Evolutionary conservation across 2,113 vertebrate species (phyloP).

Genomic region (Lontra canadensis): DNA sequence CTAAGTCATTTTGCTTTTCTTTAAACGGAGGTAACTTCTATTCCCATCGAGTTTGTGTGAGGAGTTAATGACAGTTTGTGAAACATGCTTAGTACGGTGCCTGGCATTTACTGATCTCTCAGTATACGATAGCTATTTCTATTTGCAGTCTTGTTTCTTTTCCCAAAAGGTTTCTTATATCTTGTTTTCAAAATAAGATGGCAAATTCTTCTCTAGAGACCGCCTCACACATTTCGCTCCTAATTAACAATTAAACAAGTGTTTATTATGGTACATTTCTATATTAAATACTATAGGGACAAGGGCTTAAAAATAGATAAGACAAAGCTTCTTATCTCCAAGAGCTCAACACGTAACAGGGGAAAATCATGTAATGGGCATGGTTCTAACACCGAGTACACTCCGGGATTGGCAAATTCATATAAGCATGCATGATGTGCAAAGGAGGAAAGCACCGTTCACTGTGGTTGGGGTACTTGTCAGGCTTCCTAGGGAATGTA

Average conservation of each 20-base stretch:
- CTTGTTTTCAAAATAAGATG: not conserved
- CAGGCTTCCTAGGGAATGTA: not conserved
- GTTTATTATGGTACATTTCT: not conserved
- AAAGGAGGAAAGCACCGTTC: not conserved
- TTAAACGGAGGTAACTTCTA: not conserved
- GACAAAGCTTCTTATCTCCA: not conserved
- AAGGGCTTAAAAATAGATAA: not conserved
- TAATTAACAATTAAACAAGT: not conserved
- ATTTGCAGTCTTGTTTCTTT: not conserved
- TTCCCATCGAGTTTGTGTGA: not conserved
- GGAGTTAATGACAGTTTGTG: not conserved
- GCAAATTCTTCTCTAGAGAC: not conserved
- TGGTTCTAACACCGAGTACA: not conserved
- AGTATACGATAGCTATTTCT: not conserved
- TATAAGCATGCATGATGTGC: not conserved
- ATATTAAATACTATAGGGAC: not conserved
- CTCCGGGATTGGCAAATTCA: not conserved
- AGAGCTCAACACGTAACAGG: not conserved
- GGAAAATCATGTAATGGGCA: not conserved
- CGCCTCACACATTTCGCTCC: not conserved
- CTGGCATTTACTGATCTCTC: not conserved
- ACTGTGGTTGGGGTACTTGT: not conserved
- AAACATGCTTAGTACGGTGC: not conserved
- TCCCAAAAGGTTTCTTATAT: not conserved
- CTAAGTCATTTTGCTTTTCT: not conserved